These are phyloP conservation scores for Drepana arcuata DNA, from an alignment of 1,140 invertebrate genomes.

Conservation along the genomic window DNA sequence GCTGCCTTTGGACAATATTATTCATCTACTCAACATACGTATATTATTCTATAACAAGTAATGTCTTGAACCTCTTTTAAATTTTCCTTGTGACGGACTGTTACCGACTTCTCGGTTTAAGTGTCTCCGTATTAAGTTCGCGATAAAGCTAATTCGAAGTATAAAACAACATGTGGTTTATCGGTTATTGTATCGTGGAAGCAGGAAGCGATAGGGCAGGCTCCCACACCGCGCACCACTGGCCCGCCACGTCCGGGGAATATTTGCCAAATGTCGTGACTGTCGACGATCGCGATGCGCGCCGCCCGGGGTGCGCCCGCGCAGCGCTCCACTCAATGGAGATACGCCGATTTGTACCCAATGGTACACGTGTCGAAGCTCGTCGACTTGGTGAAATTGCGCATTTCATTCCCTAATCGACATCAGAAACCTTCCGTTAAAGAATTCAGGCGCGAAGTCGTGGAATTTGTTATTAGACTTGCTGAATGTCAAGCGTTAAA, in stretches of 20 bases:
- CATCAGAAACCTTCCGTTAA: too few species aligned
- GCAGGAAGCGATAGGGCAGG: slow-evolving; percentile 67
- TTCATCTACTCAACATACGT: too few species aligned
- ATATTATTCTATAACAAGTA: too few species aligned
- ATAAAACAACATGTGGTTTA: slow-evolving; percentile 34
- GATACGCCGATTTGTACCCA: slow-evolving; percentile 51
- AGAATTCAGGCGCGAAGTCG: slow-evolving; percentile 16
- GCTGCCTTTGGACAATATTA: too few species aligned
- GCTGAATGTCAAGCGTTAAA: too few species aligned
- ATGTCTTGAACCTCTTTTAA: too few species aligned
- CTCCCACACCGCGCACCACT: slow-evolving; percentile 54
- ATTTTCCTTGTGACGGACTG: too few species aligned
- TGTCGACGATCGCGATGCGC: slow-evolving; percentile 64
- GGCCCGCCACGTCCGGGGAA: slow-evolving; percentile 49
- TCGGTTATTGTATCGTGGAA: slow-evolving; percentile 64
- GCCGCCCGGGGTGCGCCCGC: slow-evolving; percentile 48
- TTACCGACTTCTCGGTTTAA: too few species aligned
- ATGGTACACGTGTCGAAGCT: slow-evolving; percentile 46
- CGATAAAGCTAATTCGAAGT: too few species aligned
- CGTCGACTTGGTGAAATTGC: slow-evolving; percentile 20
- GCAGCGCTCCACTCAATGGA: slow-evolving; percentile 46
- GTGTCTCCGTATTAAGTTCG: too few species aligned
- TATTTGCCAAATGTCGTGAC: slow-evolving; percentile 70
- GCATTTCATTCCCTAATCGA: slow-evolving; percentile 21
- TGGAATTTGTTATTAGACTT: slow-evolving; percentile 21